Evolutionary conservation across 2,797 vertebrate species (phyloP).

Genomic region (Hydrocynus forskahlii): DNA sequence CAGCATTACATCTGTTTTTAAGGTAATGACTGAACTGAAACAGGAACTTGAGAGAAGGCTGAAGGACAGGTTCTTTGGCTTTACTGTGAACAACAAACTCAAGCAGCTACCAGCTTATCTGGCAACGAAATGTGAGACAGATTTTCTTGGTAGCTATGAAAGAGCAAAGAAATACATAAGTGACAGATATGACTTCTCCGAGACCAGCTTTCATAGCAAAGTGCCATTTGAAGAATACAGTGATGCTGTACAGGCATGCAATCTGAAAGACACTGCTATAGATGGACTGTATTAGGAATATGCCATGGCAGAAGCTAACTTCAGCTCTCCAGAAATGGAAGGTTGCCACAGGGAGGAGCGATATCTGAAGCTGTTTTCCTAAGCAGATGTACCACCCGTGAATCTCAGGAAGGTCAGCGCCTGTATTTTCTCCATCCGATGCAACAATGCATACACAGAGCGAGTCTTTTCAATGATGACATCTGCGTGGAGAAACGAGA

Average conservation of each 20-base stretch:
- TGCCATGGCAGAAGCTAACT: not conserved
- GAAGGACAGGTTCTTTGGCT: no score
- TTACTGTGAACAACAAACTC: no score
- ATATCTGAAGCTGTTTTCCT: constrained; percentile 22
- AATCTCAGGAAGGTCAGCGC: constrained; percentile 25
- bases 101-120: no score
- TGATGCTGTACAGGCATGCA: constrained; percentile 6
- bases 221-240: constrained; percentile 22
- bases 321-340: constrained; percentile 26
- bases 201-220: no score
- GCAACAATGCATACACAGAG: constrained; percentile 37
- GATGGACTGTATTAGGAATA: constrained; percentile 22
- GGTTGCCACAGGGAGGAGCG: constrained; percentile 20
- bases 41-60: no score
- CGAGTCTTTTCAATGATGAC: constrained; percentile 31
- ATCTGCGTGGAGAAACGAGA: constrained; percentile 32
- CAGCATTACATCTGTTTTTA: constrained; percentile 37
- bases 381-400: not conserved
- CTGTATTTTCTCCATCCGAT: constrained; percentile 26
- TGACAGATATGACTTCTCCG: no score
- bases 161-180: no score
- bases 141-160: no score
- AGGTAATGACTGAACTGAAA: not conserved
- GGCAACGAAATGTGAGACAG: no score
- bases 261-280: constrained; percentile 13